Evolutionary conservation across 2,113 vertebrate genomes (phyloP).

Genomic region (Silurus meridionalis): DNA sequence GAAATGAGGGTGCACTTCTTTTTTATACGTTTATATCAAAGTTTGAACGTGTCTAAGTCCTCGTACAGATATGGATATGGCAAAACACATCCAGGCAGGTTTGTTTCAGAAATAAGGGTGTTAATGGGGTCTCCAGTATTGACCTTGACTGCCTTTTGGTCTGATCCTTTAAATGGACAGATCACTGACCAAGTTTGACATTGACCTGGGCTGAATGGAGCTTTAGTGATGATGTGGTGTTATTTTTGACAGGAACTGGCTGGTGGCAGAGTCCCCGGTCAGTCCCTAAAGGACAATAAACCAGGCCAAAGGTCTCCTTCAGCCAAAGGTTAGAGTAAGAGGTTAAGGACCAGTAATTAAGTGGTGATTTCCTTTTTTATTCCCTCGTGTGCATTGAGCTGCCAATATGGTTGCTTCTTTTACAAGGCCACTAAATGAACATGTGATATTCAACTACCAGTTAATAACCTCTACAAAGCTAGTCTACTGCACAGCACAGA

Average conservation of each 20-base stretch:
- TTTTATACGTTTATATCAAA: background rate
- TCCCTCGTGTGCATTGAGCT: conserved; percentile 37
- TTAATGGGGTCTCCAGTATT: conserved; percentile 18
- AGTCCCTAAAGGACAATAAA: conserved; percentile 50
- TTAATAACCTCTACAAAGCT: background rate
- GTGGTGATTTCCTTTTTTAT: conserved; percentile 35
- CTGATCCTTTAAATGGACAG: conserved; percentile 35
- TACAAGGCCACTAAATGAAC: conserved; percentile 38
- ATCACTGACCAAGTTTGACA: conserved; percentile 37
- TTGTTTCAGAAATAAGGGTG: background rate
- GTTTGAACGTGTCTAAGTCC: background rate
- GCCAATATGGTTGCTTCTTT: conserved; percentile 8
- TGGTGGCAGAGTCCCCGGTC: conserved; percentile 26
- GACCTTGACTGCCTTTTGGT: conserved; percentile 31
- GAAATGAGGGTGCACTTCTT: background rate
- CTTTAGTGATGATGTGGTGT: conserved; percentile 7
- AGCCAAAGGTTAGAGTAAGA: conserved; percentile 47
- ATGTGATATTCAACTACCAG: background rate
- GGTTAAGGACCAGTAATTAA: conserved; percentile 52
- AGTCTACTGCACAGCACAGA: background rate
- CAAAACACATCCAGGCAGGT: background rate
- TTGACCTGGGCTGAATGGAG: conserved; percentile 38
- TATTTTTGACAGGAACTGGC: conserved; percentile 33
- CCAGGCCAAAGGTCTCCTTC: conserved; percentile 21
- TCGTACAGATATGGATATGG: background rate